Base-by-base conservation (phyloP, 2,113 vertebrate species). In the Corythornis cristatus region DNA sequence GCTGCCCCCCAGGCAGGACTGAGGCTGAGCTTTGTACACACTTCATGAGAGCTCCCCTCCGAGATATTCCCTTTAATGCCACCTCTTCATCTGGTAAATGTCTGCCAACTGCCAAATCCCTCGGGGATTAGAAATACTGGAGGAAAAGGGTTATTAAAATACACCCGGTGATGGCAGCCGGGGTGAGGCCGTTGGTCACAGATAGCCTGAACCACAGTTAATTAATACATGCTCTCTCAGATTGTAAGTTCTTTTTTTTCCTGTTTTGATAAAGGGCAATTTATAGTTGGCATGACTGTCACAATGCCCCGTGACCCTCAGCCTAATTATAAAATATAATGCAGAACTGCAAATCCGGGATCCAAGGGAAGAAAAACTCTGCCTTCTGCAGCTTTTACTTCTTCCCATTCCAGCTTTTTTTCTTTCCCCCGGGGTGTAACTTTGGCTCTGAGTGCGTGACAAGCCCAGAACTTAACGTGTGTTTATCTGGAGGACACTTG, bases 181-280 rank as follows among this genome's bases (percentile, higher is more conserved):
- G 71, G 86, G 85, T 61, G 79, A 94, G 83, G 84, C 77, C 89
- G 80, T 70, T 1, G 14, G 90, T 92, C 95, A 89, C 6, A 0
- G 76, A 91, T 46, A 87, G 83, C 60, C 57, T 33, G 57, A 93
- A 58, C 66, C 61, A 53, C 40, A 95, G 84, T 93, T 95, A 96
- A 96, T 93, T 90, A 95, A 92, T 66, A 94, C 86, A 93, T 60
- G 83, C 81, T 92, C 79, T 17, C 61, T 72, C 50, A n/a, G 48
- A 48, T 46, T 23, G 11, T 15, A 37, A 37, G 37, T 14, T 0
- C 7, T 45, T 66, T 45, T 60, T 84, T 20, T 2, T 3, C 42
- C 57, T 74, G 70, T 91, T 95, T 95, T 87, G 93, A 96, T 93
- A 94, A 91, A 96, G 88, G 83, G 86, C 72, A 88, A 86, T 93